Conservation (phyloP, 1,140 invertebrate species). For the Venturia canescens region DNA sequence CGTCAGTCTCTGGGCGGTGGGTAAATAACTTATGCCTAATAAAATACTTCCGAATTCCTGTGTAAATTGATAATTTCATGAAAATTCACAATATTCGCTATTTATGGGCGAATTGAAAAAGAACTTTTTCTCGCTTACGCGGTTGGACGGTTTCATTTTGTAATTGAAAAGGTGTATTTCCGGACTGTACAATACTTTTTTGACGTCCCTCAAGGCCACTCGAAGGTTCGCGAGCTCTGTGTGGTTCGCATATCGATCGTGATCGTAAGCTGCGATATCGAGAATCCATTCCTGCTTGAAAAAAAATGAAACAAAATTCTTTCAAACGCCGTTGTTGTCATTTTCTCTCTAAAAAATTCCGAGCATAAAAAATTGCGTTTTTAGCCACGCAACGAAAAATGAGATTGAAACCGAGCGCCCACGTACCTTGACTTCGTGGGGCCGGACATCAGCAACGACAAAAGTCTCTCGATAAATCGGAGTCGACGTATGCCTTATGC, state of each 20-base stretch:
- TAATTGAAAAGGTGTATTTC: conserved; percentile 73
- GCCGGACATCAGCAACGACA: conserved; percentile 68
- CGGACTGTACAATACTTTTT: conserved; percentile 66
- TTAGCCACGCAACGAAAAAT: background rate
- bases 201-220: conserved; percentile 69
- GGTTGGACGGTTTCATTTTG: conserved; percentile 70
- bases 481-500: conserved; percentile 71
- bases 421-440: conserved; percentile 72
- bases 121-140: conserved; percentile 57
- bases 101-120: background rate
- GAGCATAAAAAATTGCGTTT: too few species aligned
- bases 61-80: conserved; percentile 36
- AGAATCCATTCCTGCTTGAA: conserved; percentile 72
- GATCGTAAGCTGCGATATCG: conserved; percentile 69
- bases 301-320: conserved; percentile 33
- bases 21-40: conserved; percentile 78
- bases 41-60: conserved; percentile 77
- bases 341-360: too few species aligned
- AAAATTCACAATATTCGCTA: background rate
- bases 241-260: conserved; percentile 74
- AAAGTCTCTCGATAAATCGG: conserved; percentile 75
- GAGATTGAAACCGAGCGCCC: background rate
- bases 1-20: conserved; percentile 79
- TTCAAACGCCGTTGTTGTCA: background rate
- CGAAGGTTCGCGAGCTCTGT: conserved; percentile 72